Evolutionary conservation across 2,888 invertebrate genomes (phyloP), one percentile per base, ranked within the genome.

Genomic region (Cheilosia pagana): DNA sequence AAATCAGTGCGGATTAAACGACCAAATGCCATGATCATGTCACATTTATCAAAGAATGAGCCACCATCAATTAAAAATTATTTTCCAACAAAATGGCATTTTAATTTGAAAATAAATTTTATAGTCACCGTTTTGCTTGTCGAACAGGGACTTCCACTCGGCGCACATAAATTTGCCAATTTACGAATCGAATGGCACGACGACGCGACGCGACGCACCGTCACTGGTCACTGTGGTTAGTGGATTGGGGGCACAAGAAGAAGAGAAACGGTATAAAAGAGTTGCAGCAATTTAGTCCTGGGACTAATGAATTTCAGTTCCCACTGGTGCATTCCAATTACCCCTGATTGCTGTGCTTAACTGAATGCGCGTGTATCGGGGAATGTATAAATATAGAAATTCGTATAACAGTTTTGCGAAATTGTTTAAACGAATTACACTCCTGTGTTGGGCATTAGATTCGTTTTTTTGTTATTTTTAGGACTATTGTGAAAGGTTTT

Each of bases 71-170:
- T 85, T 85, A 85, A 85, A 85, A 85, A 85, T 85, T 74, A 83
- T 87, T 87, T 87, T 79, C 88, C 88, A 87, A 88, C 89, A 86
- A 88, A 89, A 91, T 91, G 90, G 89, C 91, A 90, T 90, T 91
- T 91, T 91, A 91, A 91, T 91, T 91, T 89, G 90, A 89, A 91
- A 91, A 91, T 91, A 91, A 91, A 91, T 90, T 91, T 91, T 90
- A 77, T 77, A 81, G 86, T 86, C 81, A 86, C 85, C 85, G 85
- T 85, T 81, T 70, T 53, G 81, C 81, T 71, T 81, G 81, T 81
- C 85, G 85, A 81, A 71, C 62, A 79, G 74, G 60, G 81, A 71
- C 81, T 81, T 85, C 85, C 85, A 85, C 53, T 81, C 75, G 71
- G 74, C 74, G 79, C 75, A 55, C 75, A 85, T 85, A 81, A 81